Evolutionary conservation across 53 echinoderm and acorn worm species (phyloP).

Genomic region (Patiria pectinifera): DNA sequence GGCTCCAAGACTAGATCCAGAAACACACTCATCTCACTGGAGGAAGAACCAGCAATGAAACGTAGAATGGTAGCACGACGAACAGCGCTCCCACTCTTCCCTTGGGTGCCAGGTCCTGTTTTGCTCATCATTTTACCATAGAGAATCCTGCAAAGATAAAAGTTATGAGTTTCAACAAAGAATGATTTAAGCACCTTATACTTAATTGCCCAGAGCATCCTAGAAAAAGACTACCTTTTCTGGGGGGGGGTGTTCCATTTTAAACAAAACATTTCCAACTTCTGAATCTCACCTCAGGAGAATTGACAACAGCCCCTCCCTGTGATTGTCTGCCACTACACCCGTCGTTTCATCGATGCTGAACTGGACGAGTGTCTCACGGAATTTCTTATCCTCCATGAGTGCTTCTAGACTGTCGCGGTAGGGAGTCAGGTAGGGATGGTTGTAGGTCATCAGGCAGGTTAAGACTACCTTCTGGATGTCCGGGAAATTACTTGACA

Average conservation of each 20-base stretch:
- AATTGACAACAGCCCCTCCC: slow-evolving; percentile 86
- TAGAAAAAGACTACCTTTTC: too few relatives aligned
- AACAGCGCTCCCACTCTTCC: slow-evolving; percentile 79
- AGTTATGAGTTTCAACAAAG: not conserved
- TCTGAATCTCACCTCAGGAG: slow-evolving; percentile 74
- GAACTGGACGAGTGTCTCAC: slow-evolving; percentile 86
- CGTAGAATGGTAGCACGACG: slow-evolving; percentile 84
- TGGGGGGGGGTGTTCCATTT: too few relatives aligned
- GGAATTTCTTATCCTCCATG: slow-evolving; percentile 93
- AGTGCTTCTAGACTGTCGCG: slow-evolving; percentile 75
- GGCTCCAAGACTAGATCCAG: slow-evolving; percentile 90
- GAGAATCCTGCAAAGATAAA: slow-evolving; percentile 72
- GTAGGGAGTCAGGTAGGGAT: slow-evolving; percentile 87
- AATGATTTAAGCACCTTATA: not conserved
- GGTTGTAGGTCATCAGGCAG: slow-evolving; percentile 92
- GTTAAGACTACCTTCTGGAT: slow-evolving; percentile 80
- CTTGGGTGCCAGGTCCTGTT: slow-evolving; percentile 90
- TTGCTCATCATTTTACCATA: slow-evolving; percentile 98
- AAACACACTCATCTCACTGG: slow-evolving; percentile 85
- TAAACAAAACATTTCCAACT: too few relatives aligned
- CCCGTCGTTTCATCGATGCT: slow-evolving; percentile 87
- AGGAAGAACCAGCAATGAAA: slow-evolving; percentile 81
- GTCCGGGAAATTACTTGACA: slow-evolving; percentile 72
- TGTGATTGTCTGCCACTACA: slow-evolving; percentile 76
- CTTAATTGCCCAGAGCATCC: too few relatives aligned